Evolutionary conservation across 2,113 vertebrate genomes (phyloP).

Genomic region (Rhinopomastus cyanomelas): DNA sequence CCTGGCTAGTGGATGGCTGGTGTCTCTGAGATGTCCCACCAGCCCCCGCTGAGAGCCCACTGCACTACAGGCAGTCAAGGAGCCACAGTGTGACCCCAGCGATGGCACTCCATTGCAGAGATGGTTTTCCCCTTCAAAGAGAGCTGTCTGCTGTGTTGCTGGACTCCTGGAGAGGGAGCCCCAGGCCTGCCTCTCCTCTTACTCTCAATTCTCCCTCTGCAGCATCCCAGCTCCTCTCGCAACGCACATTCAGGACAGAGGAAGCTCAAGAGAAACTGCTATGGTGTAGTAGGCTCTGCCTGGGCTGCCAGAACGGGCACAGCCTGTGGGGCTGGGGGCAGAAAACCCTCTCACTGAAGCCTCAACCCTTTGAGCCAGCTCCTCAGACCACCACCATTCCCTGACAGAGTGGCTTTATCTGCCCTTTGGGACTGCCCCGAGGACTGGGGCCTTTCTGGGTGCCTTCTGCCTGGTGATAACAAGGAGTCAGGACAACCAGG

Average conservation of each 20-base stretch:
- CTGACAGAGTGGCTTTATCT: too few relatives aligned
- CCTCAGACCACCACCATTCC: too few relatives aligned
- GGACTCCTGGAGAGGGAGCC: constrained; percentile 6
- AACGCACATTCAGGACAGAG: fast-evolving
- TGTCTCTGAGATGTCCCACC: too few relatives aligned
- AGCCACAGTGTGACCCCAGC: too few relatives aligned
- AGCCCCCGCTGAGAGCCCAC: too few relatives aligned
- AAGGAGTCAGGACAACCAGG: too few relatives aligned
- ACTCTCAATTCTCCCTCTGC: background rate
- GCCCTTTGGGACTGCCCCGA: too few relatives aligned
- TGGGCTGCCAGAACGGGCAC: background rate
- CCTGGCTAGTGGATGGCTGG: too few relatives aligned
- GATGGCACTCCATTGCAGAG: background rate
- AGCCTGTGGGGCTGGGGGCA: background rate
- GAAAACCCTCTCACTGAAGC: background rate
- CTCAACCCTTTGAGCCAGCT: background rate
- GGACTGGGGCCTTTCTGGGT: too few relatives aligned
- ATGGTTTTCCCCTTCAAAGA: background rate
- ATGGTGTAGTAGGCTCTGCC: background rate
- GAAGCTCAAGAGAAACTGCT: background rate
- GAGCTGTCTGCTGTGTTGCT: background rate
- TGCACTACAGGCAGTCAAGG: too few relatives aligned
- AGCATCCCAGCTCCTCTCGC: background rate
- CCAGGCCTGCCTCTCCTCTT: background rate
- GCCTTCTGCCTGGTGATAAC: too few relatives aligned